phyloP scores from a whole-genome alignment of 2,888 invertebrate genomes.

The Leistus spinibarbis region DNA sequence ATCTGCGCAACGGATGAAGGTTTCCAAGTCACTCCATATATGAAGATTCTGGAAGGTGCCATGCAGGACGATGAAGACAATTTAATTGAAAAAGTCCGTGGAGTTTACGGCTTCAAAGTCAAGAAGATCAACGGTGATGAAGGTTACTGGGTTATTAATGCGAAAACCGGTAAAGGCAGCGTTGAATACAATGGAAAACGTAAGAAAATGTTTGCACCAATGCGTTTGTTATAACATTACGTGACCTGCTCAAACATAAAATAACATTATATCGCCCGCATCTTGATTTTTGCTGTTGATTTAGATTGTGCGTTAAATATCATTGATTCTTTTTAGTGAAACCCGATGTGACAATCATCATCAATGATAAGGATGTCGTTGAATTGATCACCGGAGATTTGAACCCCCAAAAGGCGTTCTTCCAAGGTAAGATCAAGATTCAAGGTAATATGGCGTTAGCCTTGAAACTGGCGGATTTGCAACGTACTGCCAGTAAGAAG shows the following conservation, averaged over 20 bases:
- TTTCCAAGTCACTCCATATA: constrained; percentile 81
- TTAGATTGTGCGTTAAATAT: neutral
- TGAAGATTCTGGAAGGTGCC: constrained; percentile 80
- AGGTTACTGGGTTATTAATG: constrained; percentile 92
- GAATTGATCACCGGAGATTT: constrained; percentile 89
- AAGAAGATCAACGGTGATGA: constrained; percentile 79
- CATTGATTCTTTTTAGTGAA: neutral
- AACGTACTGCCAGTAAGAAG: constrained; percentile 73
- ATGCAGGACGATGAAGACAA: constrained; percentile 82
- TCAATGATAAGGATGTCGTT: constrained; percentile 87
- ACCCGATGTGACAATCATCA: constrained; percentile 84
- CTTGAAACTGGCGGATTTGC: constrained; percentile 88
- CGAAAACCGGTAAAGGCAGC: constrained; percentile 87
- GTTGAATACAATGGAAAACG: constrained; percentile 77
- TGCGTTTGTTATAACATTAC: too few relatives aligned
- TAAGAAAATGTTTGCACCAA: too few relatives aligned
- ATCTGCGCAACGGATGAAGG: constrained; percentile 62
- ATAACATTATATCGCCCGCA: neutral
- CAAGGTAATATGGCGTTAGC: constrained; percentile 97
- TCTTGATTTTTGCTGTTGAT: too few relatives aligned
- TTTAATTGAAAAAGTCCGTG: constrained; percentile 83
- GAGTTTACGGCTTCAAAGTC: constrained; percentile 89
- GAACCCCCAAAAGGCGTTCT: constrained; percentile 94
- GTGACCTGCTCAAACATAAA: too few relatives aligned
- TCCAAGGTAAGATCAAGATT: constrained; percentile 95